Percentiles rank a stretch among this genome's conserved stretches.
phyloP scores from a whole-genome alignment of 2,113 vertebrate species.

The Tragelaphus strepsiceros region DNA sequence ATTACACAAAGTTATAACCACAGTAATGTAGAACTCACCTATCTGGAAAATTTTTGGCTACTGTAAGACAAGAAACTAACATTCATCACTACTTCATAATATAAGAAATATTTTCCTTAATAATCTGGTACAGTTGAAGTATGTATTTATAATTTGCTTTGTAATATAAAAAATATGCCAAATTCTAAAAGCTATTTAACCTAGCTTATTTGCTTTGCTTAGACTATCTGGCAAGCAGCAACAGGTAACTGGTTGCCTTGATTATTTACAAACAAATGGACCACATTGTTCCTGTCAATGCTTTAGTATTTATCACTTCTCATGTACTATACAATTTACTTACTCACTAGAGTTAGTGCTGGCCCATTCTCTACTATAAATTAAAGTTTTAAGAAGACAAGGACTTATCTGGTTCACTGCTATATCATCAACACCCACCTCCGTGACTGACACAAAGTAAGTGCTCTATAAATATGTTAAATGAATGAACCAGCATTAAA shows the following conservation, averaged over 20 bases:
- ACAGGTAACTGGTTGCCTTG: constrained; percentile 3
- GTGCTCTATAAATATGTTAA: constrained; percentile 2
- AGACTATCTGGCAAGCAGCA: constrained; percentile 18
- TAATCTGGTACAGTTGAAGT: constrained; percentile 45
- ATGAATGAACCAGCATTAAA: background rate
- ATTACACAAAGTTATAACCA: constrained; percentile 8
- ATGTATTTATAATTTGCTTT: constrained; percentile 50
- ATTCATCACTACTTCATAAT: constrained; percentile 44
- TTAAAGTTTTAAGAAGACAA: background rate
- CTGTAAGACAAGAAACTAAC: constrained; percentile 60
- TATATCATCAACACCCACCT: background rate
- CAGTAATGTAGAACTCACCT: constrained; percentile 42
- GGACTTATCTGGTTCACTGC: background rate
- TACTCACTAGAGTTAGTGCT: background rate
- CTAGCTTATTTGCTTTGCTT: background rate
- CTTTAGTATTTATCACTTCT: background rate
- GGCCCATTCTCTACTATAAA: background rate
- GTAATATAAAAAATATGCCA: constrained; percentile 49
- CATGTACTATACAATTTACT: background rate
- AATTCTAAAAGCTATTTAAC: constrained; percentile 47
- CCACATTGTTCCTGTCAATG: background rate
- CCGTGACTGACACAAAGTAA: background rate
- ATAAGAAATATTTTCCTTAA: constrained; percentile 57
- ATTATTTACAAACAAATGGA: constrained; percentile 28
- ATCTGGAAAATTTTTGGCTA: constrained; percentile 63